A percentile compares a stretch with the other conserved stretches of the same genome.
Conservation (phyloP, 2,888 invertebrate species). For the Clanis bilineata region DNA sequence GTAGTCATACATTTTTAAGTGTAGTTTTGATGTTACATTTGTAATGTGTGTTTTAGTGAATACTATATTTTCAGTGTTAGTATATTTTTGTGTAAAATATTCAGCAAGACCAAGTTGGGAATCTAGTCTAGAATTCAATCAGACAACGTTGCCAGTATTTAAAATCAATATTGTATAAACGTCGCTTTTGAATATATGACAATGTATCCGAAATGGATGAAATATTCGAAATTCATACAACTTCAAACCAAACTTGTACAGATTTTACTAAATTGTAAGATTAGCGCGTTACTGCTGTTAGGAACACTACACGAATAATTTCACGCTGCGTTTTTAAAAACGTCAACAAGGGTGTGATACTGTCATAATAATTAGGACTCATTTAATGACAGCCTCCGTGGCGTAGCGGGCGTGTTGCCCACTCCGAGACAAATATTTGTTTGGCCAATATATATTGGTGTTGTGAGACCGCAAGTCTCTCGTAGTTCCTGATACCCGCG, state of each 20-base stretch:
- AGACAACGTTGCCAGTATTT: neutral
- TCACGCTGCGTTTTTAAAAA: constrained; percentile 10
- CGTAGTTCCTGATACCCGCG: too few species aligned
- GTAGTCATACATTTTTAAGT: neutral
- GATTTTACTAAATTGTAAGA: constrained; percentile 26
- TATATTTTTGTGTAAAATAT: neutral
- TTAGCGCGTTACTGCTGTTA: constrained; percentile 21
- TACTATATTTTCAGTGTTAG: too few species aligned
- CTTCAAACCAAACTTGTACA: constrained; percentile 30
- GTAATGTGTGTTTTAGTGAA: neutral
- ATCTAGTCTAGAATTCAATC: neutral
- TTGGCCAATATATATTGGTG: too few species aligned
- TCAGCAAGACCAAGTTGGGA: neutral
- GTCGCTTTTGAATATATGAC: neutral
- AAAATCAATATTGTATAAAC: constrained; percentile 2
- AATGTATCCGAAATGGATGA: neutral
- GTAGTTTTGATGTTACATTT: neutral
- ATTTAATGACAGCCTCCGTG: too few species aligned
- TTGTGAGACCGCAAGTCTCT: too few species aligned
- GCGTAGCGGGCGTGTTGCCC: too few species aligned
- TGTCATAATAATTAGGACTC: too few species aligned
- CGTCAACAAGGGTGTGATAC: neutral
- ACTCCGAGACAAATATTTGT: too few species aligned
- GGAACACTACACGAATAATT: neutral
- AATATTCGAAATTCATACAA: constrained; percentile 8